Evolutionary conservation across 1,140 invertebrate genomes (phyloP), one percentile per base, ranked within the genome.

Genomic region (Tetramorium alpestre): DNA sequence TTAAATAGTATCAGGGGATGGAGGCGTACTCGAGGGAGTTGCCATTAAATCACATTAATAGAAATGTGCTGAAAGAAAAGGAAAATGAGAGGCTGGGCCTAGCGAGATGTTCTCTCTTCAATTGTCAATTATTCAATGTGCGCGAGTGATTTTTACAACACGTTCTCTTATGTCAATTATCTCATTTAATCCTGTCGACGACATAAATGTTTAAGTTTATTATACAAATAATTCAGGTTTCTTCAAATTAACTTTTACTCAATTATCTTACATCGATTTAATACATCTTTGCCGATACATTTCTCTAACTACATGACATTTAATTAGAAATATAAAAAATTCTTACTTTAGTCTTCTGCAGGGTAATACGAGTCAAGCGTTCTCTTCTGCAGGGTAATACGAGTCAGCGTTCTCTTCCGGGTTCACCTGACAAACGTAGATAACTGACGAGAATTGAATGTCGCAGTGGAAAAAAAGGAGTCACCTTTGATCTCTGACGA

Each of bases 1-100:
- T 84, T 84, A 84, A 60, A 84, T 75, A 69, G 69, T 62, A 84
- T 84, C 54, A 62, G 44, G 13, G 25, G 51, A 73, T 72, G 22
- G 33, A 69, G 44, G 65, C 67, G 41, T 60, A 56, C 47, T 1
- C 25, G 54, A 18, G 65, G 58, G 80, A 47, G 51, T 73, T 73
- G 64, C n/a, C 18, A 56, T 81, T 60, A 84, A 73, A 47, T 60
- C 56, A 47, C 41, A 13, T 75, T 84, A 84, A 75, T 84, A 75
- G 44, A 16, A 49, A 60, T 11, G 7, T 18, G 44, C 73, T 75
- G 18, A 62, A 60, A 84, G 54, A 38, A 28, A 22, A 58, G 56
- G 18, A 82, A 62, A 75, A 70, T 28, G 51, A 25, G 47, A 44
- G 78, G n/a, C 25, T 56, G n/a, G 3, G n/a, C 13, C 22, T 65